phyloP scores from a whole-genome alignment of 1,140 invertebrate species.

The Pomphorhynchus laevis region DNA sequence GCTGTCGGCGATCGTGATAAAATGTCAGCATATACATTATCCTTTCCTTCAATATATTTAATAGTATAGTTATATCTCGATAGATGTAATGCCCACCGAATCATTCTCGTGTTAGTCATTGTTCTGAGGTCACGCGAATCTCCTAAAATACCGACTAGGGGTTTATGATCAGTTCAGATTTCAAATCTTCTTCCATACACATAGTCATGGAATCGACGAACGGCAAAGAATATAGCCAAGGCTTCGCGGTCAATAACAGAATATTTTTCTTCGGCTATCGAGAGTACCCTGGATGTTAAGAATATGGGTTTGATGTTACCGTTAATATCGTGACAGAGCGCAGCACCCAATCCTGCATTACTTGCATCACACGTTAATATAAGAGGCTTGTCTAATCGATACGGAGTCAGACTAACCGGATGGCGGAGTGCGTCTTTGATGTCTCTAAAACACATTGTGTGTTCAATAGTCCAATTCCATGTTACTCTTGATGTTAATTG shows the following conservation, averaged over 20 bases:
- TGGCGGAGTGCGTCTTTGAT: too few relatives aligned
- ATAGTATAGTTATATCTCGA: conserved; percentile 12
- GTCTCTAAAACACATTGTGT: too few relatives aligned
- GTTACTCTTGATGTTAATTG: too few relatives aligned
- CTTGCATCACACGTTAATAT: too few relatives aligned
- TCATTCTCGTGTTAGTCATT: background rate
- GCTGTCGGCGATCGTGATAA: conserved; percentile 10
- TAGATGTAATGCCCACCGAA: conserved; percentile 12
- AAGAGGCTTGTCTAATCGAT: too few relatives aligned
- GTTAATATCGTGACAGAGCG: too few relatives aligned
- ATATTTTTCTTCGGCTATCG: conserved; percentile 11
- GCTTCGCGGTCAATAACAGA: conserved; percentile 11
- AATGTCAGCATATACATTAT: conserved; percentile 13
- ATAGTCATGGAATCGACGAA: conserved; percentile 12
- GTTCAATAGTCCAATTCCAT: too few relatives aligned
- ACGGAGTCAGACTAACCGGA: too few relatives aligned
- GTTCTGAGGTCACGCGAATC: background rate
- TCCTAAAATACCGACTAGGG: conserved; percentile 8
- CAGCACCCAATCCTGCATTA: too few relatives aligned
- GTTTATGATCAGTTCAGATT: conserved; percentile 13
- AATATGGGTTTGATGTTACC: too few relatives aligned
- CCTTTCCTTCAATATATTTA: conserved; percentile 11
- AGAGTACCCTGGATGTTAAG: too few relatives aligned
- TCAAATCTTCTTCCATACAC: conserved; percentile 11
- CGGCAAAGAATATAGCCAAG: conserved; percentile 11